Conservation (phyloP, 2,888 invertebrate species). For the Drosophila leonis region DNA sequence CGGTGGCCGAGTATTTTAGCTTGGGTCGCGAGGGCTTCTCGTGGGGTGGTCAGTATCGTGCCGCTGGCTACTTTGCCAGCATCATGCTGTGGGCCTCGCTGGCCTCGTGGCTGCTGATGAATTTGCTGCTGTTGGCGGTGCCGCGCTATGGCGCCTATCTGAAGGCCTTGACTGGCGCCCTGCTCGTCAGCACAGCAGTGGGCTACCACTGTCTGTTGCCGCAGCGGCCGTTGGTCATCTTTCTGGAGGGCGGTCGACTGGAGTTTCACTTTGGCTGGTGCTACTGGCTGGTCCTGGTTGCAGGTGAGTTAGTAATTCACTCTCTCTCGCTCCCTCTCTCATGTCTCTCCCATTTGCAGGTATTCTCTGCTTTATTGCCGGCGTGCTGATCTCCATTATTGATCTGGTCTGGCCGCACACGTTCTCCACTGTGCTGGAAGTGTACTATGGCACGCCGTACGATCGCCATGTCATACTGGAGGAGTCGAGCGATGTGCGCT, state of each 20-base stretch:
- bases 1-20: constrained; percentile 97
- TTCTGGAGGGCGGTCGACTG: constrained; percentile 93
- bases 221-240: constrained; percentile 91
- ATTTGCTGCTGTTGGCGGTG: constrained; percentile 94
- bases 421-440: constrained; percentile 94
- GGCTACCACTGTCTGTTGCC: constrained; percentile 94
- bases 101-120: constrained; percentile 96
- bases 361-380: constrained; percentile 91
- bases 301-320: constrained; percentile 88
- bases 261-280: constrained; percentile 97
- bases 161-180: constrained; percentile 90
- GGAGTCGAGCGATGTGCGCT: constrained; percentile 91
- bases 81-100: constrained; percentile 97
- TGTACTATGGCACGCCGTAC: constrained; percentile 97
- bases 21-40: constrained; percentile 97
- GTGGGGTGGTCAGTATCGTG: constrained; percentile 97
- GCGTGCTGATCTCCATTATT: constrained; percentile 92
- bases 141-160: constrained; percentile 96
- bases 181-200: constrained; percentile 92
- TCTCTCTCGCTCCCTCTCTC: background rate
- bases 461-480: constrained; percentile 96
- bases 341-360: constrained; percentile 55
- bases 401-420: constrained; percentile 95
- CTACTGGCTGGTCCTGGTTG: constrained; percentile 95
- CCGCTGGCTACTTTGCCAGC: constrained; percentile 97